These are phyloP conservation scores for Leptobrachium leishanense DNA, from an alignment of 2,113 vertebrate genomes.

Conservation along the genomic window DNA sequence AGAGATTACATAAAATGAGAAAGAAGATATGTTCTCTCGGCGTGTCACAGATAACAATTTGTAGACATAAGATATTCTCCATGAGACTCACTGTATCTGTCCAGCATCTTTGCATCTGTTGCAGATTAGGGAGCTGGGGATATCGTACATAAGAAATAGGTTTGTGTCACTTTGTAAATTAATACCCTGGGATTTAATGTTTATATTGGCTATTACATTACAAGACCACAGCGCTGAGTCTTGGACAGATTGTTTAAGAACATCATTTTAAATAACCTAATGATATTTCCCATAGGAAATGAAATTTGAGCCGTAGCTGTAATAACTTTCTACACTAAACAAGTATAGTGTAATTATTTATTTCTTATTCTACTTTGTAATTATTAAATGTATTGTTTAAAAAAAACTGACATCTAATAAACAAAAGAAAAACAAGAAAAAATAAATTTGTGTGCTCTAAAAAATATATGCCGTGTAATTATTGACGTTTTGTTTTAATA, in stretches of 20 bases:
- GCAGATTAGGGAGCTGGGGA: slow-evolving; percentile 10
- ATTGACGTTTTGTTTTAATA: too few relatives aligned
- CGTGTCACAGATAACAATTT: background rate
- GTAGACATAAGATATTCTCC: slow-evolving; percentile 42
- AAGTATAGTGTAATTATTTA: too few relatives aligned
- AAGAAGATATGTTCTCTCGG: slow-evolving; percentile 24
- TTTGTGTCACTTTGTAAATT: slow-evolving; percentile 50
- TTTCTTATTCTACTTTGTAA: too few relatives aligned
- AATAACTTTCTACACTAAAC: background rate
- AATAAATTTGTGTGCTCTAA: too few relatives aligned
- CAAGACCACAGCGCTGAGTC: background rate
- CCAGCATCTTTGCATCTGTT: slow-evolving; percentile 34
- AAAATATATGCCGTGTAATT: too few relatives aligned
- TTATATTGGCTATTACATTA: slow-evolving; percentile 24
- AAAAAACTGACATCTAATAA: too few relatives aligned
- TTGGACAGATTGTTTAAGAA: slow-evolving; percentile 9
- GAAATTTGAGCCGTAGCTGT: background rate
- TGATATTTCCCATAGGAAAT: slow-evolving; percentile 8
- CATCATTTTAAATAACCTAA: slow-evolving; percentile 16
- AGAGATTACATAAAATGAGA: slow-evolving; percentile 47
- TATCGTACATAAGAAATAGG: slow-evolving; percentile 32
- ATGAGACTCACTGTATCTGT: slow-evolving; percentile 47
- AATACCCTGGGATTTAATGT: slow-evolving; percentile 29
- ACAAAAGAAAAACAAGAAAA: too few relatives aligned
- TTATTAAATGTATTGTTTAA: too few relatives aligned